A percentile compares a stretch with the other conserved stretches of the same genome.
Conservation (phyloP, 1,140 invertebrate genomes). For the Brachionus paranguensis region DNA sequence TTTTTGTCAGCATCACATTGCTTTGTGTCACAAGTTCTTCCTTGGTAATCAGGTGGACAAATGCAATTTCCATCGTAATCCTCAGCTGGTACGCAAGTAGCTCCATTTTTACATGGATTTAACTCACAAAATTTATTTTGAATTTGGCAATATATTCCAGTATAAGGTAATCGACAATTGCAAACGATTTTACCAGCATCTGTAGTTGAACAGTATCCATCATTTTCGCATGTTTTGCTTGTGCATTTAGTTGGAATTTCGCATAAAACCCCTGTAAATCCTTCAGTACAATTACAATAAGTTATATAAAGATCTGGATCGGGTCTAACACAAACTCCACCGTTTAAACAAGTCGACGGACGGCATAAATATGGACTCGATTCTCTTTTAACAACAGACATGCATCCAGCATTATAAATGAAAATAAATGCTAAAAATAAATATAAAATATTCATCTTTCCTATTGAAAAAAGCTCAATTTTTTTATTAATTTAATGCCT, state of each 20-base stretch:
- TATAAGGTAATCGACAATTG: background rate
- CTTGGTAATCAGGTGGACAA: background rate
- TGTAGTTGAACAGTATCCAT: background rate
- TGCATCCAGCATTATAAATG: background rate
- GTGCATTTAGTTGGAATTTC: background rate
- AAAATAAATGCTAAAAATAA: no score
- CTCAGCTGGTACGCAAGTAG: background rate
- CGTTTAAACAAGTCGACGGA: background rate
- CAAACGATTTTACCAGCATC: background rate
- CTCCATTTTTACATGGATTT: background rate
- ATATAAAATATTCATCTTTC: no score
- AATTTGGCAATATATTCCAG: background rate
- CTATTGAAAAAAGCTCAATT: no score
- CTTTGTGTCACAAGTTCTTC: background rate
- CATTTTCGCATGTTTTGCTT: background rate
- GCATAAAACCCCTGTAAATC: background rate
- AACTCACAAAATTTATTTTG: background rate
- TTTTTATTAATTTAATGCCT: no score
- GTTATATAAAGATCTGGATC: background rate
- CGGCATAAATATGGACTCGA: background rate
- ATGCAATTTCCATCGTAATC: background rate
- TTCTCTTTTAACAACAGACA: background rate
- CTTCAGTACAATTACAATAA: background rate
- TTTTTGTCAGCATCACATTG: background rate
- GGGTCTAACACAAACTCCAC: background rate